A percentile compares a stretch with the other conserved stretches of the same genome.
Evolutionary conservation across 2,797 vertebrate species (phyloP).

Genomic region (Naso thynnoides): DNA sequence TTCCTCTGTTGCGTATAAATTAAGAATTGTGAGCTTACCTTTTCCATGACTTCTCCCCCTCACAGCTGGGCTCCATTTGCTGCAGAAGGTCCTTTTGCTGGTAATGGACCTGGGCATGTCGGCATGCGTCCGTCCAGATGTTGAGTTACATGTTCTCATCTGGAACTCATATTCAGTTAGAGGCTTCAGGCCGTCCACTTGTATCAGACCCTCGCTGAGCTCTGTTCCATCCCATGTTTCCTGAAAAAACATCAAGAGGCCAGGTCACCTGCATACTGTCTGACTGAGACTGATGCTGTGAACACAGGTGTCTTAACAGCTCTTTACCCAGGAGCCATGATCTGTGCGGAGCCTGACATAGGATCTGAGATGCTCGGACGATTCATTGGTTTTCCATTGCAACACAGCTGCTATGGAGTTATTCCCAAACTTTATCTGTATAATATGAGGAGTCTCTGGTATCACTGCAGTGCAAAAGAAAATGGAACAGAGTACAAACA

Average conservation of each 20-base stretch:
- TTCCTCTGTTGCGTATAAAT: neutral
- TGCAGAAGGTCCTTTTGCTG: slow-evolving; percentile 77
- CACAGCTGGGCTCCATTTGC: slow-evolving; percentile 86
- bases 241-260: slow-evolving; percentile 40
- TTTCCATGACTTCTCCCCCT: slow-evolving; percentile 82
- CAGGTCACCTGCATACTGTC: neutral
- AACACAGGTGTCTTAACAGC: neutral
- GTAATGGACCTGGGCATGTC: neutral
- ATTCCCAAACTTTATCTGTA: slow-evolving; percentile 71
- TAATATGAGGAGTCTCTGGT: slow-evolving; percentile 83
- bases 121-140: slow-evolving; percentile 35
- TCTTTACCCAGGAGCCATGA: slow-evolving; percentile 76
- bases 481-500: neutral
- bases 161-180: slow-evolving; percentile 86
- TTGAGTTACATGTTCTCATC: slow-evolving; percentile 77
- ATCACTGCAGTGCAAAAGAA: slow-evolving; percentile 80
- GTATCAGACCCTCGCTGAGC: slow-evolving; percentile 34
- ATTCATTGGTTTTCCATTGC: slow-evolving; percentile 80
- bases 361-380: slow-evolving; percentile 60
- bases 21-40: slow-evolving; percentile 73
- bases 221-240: slow-evolving; percentile 34
- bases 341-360: slow-evolving; percentile 76
- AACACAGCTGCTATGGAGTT: slow-evolving; percentile 72
- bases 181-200: slow-evolving; percentile 77
- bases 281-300: neutral